Evolutionary conservation across 2,888 invertebrate species (phyloP).

Genomic region (Drosophila kokeensis): DNA sequence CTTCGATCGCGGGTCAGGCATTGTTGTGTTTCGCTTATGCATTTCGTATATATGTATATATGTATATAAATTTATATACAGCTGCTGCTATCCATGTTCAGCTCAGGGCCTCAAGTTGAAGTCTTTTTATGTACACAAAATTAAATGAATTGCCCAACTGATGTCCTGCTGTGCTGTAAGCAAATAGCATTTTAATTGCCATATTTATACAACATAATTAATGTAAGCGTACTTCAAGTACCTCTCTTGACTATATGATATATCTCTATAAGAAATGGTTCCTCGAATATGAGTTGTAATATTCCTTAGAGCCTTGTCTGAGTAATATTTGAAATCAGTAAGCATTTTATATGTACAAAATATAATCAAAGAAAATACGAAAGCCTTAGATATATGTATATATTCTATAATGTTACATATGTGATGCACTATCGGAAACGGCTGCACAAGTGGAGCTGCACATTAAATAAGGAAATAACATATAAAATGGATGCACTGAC

Average conservation of each 20-base stretch:
- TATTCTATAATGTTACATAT: neutral
- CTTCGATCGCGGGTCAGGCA: constrained; percentile 33
- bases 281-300: neutral
- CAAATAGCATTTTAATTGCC: constrained; percentile 26
- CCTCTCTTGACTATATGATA: neutral
- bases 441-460: constrained; percentile 17
- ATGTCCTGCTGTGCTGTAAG: neutral
- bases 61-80: neutral
- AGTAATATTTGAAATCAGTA: neutral
- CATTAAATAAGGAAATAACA: constrained; percentile 42
- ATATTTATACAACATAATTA: neutral
- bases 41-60: constrained; percentile 12
- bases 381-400: too few relatives aligned
- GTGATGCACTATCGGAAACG: constrained; percentile 6
- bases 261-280: neutral
- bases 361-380: neutral
- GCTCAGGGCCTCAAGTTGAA: constrained; percentile 7
- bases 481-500: constrained; percentile 39
- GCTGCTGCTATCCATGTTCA: constrained; percentile 6
- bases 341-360: neutral
- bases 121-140: constrained; percentile 12
- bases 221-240: neutral
- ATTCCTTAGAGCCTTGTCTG: neutral
- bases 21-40: constrained; percentile 9
- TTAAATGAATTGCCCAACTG: constrained; percentile 18